phyloP scores from a whole-genome alignment of 64 coral and sea anemone species.

The Porites australiensis region DNA sequence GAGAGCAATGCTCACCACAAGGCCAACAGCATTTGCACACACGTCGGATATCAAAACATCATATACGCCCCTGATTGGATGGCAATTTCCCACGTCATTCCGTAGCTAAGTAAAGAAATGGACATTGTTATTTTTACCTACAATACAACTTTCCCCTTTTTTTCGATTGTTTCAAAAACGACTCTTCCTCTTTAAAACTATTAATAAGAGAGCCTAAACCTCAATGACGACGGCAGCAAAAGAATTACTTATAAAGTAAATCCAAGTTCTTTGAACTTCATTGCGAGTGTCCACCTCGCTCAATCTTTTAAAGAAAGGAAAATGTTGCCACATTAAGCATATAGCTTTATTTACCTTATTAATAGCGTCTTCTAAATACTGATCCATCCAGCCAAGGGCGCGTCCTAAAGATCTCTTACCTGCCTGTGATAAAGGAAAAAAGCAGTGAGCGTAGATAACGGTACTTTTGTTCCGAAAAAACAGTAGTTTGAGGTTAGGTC shows the following conservation, averaged over 20 bases:
- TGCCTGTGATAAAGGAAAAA: slow-evolving; percentile 19
- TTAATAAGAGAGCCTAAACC: too few species aligned
- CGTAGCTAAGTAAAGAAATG: slow-evolving; percentile 21
- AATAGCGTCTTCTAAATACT: slow-evolving; percentile 59
- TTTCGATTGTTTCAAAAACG: too few species aligned
- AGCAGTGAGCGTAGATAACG: background rate
- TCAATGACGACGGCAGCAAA: too few species aligned
- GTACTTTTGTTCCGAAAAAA: too few species aligned
- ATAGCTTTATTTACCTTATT: slow-evolving; percentile 30
- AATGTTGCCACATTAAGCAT: background rate
- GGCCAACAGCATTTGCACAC: slow-evolving; percentile 31
- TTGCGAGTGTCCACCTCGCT: too few species aligned
- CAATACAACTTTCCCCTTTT: too few species aligned
- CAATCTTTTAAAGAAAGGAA: background rate
- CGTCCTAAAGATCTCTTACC: slow-evolving; percentile 34
- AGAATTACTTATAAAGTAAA: too few species aligned
- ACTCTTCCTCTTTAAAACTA: too few species aligned
- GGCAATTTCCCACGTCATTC: slow-evolving; percentile 67
- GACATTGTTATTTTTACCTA: background rate
- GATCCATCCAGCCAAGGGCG: slow-evolving; percentile 62
- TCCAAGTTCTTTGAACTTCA: too few species aligned
- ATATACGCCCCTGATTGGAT: slow-evolving; percentile 51
- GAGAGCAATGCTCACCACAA: slow-evolving; percentile 38
- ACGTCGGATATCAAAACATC: slow-evolving; percentile 47
- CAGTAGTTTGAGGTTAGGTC: too few species aligned